These are phyloP conservation scores for Odocoileus virginianus DNA, from an alignment of 2,113 vertebrate species.

Conservation along the genomic window DNA sequence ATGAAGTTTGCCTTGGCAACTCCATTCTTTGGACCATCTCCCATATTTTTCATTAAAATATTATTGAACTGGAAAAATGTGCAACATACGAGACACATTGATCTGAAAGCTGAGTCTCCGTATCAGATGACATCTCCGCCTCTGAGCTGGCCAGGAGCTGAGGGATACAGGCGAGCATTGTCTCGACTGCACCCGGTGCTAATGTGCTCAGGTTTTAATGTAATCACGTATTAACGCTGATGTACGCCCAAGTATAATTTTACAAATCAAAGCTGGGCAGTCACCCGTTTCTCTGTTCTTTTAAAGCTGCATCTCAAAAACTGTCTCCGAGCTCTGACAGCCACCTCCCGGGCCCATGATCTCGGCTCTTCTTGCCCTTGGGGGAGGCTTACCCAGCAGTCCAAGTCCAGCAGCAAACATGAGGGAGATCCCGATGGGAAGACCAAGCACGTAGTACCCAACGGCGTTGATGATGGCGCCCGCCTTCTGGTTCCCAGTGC, in stretches of 20 bases:
- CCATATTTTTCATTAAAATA: slow-evolving; percentile 67
- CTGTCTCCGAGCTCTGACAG: background rate
- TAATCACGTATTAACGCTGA: background rate
- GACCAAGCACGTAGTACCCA: slow-evolving; percentile 88
- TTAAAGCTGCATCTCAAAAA: background rate
- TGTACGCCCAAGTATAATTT: slow-evolving; percentile 5
- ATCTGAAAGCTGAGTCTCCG: background rate
- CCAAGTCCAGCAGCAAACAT: slow-evolving; percentile 87
- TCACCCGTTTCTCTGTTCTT: background rate
- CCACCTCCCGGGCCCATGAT: accelerated
- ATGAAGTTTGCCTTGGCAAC: slow-evolving; percentile 21
- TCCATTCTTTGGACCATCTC: background rate
- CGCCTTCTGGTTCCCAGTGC: slow-evolving; percentile 91
- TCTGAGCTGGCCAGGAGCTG: background rate
- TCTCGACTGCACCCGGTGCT: background rate
- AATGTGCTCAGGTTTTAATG: background rate
- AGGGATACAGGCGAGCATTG: background rate
- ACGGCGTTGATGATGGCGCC: slow-evolving; percentile 89
- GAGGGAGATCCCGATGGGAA: slow-evolving; percentile 85
- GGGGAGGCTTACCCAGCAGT: slow-evolving; percentile 83
- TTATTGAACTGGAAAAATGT: slow-evolving; percentile 35
- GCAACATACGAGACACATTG: background rate
- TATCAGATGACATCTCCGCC: background rate
- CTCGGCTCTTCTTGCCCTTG: no score
- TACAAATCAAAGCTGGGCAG: slow-evolving; percentile 31